Conservation (phyloP, 2,113 vertebrate genomes). For the Fregata magnificens region DNA sequence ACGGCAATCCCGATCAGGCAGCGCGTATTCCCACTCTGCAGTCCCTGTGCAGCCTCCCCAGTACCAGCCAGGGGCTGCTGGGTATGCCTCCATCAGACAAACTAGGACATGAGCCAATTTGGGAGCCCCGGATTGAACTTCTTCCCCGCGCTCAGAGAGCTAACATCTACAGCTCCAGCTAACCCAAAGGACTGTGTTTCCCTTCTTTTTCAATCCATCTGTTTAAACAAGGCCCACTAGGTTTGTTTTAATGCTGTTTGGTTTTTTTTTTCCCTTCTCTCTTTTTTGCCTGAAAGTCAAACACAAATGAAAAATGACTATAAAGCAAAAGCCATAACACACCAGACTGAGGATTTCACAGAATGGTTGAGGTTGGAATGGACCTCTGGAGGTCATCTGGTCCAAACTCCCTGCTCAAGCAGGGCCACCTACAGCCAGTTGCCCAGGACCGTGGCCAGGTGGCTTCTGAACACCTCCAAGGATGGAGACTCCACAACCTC, state of each 20-base stretch:
- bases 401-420: not conserved
- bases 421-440: not conserved
- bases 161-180: not conserved
- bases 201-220: not conserved
- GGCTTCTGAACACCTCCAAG: not conserved
- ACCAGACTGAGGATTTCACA: not conserved
- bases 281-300: not conserved
- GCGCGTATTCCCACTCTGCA: rapidly evolving
- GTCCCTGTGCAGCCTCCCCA: not conserved
- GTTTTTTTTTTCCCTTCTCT: rapidly evolving
- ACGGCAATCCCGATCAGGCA: rapidly evolving
- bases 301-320: not conserved
- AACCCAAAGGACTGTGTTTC: not conserved
- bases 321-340: not conserved
- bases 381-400: not conserved
- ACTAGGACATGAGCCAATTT: not conserved
- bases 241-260: not conserved
- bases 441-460: not conserved
- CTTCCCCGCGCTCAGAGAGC: not conserved
- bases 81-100: not conserved
- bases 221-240: not conserved
- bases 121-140: not conserved
- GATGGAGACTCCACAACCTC: not conserved
- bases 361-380: not conserved
- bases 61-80: not conserved